Conservation (phyloP, 2,797 vertebrate genomes). For the Malurus splendens region DNA sequence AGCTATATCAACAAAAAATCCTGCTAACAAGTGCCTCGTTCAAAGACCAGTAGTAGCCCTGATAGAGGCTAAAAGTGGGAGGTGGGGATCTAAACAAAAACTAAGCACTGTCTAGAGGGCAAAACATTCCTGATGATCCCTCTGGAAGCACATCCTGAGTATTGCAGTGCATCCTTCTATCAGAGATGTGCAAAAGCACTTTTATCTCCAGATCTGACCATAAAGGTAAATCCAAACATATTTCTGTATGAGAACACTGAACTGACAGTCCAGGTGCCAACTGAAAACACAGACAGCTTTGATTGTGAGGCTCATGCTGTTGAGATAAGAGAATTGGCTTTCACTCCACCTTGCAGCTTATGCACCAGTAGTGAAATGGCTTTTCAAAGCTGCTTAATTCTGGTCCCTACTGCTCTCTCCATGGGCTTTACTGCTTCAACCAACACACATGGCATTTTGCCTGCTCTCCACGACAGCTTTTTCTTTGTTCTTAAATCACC, state of each 20-base stretch:
- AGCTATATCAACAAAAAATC: background rate
- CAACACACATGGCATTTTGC: background rate
- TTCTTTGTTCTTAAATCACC: background rate
- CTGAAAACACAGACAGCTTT: background rate
- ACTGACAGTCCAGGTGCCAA: background rate
- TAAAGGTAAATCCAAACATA: background rate
- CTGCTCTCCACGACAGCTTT: background rate
- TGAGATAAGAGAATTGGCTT: background rate
- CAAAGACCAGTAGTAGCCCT: background rate
- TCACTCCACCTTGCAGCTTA: background rate
- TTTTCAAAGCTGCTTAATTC: conserved; percentile 6
- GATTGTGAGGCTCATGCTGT: background rate
- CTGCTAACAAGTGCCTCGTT: background rate
- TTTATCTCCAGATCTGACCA: background rate
- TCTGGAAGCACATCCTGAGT: background rate
- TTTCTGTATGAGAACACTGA: background rate
- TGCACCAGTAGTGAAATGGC: background rate
- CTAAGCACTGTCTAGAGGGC: background rate
- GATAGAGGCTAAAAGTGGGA: fast-evolving
- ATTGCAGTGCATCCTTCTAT: background rate
- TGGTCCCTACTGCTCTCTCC: background rate
- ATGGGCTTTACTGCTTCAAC: background rate
- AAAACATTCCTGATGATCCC: background rate
- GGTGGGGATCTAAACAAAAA: background rate
- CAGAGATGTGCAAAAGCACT: background rate